These are phyloP conservation scores for Corythornis cristatus DNA, from an alignment of 2,113 vertebrate species.

Conservation along the genomic window DNA sequence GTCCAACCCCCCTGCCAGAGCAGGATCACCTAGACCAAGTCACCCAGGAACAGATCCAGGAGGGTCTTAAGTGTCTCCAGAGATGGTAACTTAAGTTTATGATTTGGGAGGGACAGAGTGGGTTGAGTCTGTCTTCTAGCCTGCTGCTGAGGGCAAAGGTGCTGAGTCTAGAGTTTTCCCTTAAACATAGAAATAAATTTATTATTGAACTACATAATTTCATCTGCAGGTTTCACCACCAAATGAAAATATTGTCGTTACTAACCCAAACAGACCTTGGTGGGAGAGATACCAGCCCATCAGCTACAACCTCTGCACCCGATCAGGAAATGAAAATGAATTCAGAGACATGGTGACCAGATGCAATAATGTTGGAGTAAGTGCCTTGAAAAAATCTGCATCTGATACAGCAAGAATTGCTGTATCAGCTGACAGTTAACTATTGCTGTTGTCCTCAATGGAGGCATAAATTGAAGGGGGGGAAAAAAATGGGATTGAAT, in stretches of 20 bases:
- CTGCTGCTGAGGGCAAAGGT: neutral
- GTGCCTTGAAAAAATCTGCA: neutral
- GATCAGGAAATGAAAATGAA: slow-evolving; percentile 88
- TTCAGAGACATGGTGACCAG: slow-evolving; percentile 92
- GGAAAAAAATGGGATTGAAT: neutral
- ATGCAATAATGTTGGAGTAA: slow-evolving; percentile 94
- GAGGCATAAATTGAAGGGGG: neutral
- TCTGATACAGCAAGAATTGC: neutral
- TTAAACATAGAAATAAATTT: neutral
- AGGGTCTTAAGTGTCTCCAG: too few relatives aligned
- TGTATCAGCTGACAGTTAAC: neutral
- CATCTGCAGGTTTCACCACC: slow-evolving; percentile 88
- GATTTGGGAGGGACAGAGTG: neutral
- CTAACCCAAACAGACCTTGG: slow-evolving; percentile 87
- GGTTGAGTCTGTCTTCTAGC: neutral
- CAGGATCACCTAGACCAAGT: too few relatives aligned
- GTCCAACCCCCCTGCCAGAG: too few relatives aligned
- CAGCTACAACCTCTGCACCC: slow-evolving; percentile 89
- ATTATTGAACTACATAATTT: neutral
- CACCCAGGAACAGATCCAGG: too few relatives aligned
- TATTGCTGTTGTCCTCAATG: neutral
- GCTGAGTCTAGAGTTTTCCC: neutral
- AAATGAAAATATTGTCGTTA: slow-evolving; percentile 83
- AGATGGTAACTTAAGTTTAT: neutral
- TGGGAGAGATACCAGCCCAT: slow-evolving; percentile 94